phyloP scores from a whole-genome alignment of 2,888 invertebrate genomes.

The Caenorhabditis panamensis region DNA sequence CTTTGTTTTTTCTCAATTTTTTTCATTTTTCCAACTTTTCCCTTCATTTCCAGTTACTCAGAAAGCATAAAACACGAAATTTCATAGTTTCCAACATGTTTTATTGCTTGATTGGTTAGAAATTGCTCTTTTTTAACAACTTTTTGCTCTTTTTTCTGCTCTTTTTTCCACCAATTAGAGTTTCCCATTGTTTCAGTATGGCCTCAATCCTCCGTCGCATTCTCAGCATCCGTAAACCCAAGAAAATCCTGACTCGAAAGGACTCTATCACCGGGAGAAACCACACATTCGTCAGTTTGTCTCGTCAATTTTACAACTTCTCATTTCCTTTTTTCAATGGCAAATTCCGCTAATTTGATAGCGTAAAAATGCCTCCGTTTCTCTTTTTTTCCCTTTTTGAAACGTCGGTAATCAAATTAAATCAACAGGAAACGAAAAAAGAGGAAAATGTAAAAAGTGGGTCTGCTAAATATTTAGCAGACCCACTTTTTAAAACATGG shows the following conservation, averaged over 20 bases:
- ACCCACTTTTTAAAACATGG: too few relatives aligned
- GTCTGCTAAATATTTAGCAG: too few relatives aligned
- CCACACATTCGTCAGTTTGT: conserved; percentile 77
- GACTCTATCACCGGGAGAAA: conserved; percentile 80
- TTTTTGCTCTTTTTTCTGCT: neutral
- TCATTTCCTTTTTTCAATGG: neutral
- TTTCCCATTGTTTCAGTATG: conserved; percentile 61
- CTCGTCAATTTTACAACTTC: neutral
- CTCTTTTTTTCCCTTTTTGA: conserved; percentile 7
- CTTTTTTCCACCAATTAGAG: neutral
- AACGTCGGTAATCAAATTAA: conserved; percentile 6
- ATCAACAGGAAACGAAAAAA: too few relatives aligned
- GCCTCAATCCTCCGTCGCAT: conserved; percentile 75
- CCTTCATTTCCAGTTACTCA: too few relatives aligned
- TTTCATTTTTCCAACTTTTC: too few relatives aligned
- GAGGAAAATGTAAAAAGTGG: too few relatives aligned
- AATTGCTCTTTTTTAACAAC: too few relatives aligned
- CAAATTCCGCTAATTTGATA: conserved; percentile 44
- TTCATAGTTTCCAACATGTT: too few relatives aligned
- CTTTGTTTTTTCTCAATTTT: too few relatives aligned
- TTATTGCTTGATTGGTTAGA: too few relatives aligned
- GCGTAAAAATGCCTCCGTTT: conserved; percentile 1
- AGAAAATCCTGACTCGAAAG: conserved; percentile 76
- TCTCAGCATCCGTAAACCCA: conserved; percentile 64
- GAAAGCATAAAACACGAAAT: too few relatives aligned